Percentiles rank a stretch among this genome's conserved stretches.
Conservation (phyloP, 2,888 invertebrate genomes). For the Drosophila neotestacea region DNA sequence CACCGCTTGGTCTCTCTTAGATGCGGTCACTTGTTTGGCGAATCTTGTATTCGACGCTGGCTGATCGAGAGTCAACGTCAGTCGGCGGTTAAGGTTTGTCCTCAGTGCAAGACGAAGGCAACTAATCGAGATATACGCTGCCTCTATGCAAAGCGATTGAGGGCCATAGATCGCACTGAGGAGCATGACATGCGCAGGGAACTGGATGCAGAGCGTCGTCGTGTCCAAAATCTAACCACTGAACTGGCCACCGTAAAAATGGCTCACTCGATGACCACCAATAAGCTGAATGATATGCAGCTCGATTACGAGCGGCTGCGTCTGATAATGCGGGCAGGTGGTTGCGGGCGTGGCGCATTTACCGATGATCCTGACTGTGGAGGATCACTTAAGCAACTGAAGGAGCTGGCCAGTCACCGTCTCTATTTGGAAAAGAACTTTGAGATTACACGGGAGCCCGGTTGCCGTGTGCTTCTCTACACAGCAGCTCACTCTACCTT, state of each 20-base stretch:
- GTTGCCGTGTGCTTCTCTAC: constrained; percentile 92
- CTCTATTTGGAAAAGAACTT: constrained; percentile 88
- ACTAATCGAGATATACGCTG: constrained; percentile 89
- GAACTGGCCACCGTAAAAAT: constrained; percentile 87
- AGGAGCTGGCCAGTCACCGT: constrained; percentile 67
- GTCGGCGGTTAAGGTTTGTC: constrained; percentile 88
- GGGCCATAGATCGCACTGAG: constrained; percentile 92
- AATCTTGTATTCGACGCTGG: constrained; percentile 88
- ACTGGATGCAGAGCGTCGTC: constrained; percentile 87
- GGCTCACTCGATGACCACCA: constrained; percentile 63
- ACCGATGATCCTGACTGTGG: constrained; percentile 10
- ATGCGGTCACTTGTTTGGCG: constrained; percentile 97
- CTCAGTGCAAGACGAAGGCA: constrained; percentile 94
- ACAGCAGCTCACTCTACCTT: constrained; percentile 88
- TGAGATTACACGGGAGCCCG: constrained; percentile 89
- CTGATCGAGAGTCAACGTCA: constrained; percentile 78
- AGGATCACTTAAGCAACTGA: constrained; percentile 8
- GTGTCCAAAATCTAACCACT: constrained; percentile 87
- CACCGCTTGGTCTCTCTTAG: constrained; percentile 94
- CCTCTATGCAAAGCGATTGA: constrained; percentile 91
- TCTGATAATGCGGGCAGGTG: constrained; percentile 58
- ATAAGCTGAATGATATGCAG: constrained; percentile 67
- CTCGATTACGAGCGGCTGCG: constrained; percentile 75
- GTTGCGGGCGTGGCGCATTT: constrained; percentile 33
- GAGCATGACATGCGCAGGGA: constrained; percentile 88